Evolutionary conservation across 2,888 invertebrate species (phyloP).

Genomic region (Eupithecia subumbrata): DNA sequence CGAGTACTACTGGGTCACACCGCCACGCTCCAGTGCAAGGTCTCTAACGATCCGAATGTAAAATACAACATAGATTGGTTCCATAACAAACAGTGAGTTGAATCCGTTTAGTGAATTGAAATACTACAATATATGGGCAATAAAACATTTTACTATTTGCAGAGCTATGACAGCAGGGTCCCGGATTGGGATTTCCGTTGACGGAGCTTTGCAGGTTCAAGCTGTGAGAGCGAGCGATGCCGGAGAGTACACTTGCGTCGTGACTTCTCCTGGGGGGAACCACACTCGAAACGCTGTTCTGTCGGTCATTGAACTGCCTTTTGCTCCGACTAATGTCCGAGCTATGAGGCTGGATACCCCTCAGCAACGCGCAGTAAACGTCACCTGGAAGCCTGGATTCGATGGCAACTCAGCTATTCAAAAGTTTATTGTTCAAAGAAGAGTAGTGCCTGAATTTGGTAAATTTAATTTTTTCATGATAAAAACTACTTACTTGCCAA

Average conservation of each 20-base stretch:
- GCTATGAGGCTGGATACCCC: slow-evolving; percentile 88
- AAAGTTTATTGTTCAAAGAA: slow-evolving; percentile 95
- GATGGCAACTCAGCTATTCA: slow-evolving; percentile 98
- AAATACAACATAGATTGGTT: slow-evolving; percentile 95
- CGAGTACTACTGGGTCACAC: slow-evolving; percentile 96
- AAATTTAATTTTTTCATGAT: neutral
- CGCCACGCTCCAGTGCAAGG: slow-evolving; percentile 96
- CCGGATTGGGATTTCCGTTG: slow-evolving; percentile 89
- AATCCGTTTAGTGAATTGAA: slow-evolving; percentile 28
- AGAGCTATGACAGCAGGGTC: slow-evolving; percentile 85
- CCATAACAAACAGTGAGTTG: slow-evolving; percentile 91
- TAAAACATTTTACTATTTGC: slow-evolving; percentile 36
- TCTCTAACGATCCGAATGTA: slow-evolving; percentile 95
- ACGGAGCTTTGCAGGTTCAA: slow-evolving; percentile 94
- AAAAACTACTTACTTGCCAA: neutral
- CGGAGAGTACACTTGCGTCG: slow-evolving; percentile 95
- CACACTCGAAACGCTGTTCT: slow-evolving; percentile 94
- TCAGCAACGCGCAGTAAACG: slow-evolving; percentile 91
- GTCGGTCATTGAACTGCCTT: slow-evolving; percentile 95
- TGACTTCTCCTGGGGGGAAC: slow-evolving; percentile 95
- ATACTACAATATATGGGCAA: slow-evolving; percentile 28
- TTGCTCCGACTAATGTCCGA: slow-evolving; percentile 94
- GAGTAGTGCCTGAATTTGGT: slow-evolving; percentile 94
- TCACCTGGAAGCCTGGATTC: slow-evolving; percentile 97
- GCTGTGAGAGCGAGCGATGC: slow-evolving; percentile 96